These are phyloP conservation scores for Melanogrammus aeglefinus DNA, from an alignment of 2,797 vertebrate genomes.

Conservation along the genomic window DNA sequence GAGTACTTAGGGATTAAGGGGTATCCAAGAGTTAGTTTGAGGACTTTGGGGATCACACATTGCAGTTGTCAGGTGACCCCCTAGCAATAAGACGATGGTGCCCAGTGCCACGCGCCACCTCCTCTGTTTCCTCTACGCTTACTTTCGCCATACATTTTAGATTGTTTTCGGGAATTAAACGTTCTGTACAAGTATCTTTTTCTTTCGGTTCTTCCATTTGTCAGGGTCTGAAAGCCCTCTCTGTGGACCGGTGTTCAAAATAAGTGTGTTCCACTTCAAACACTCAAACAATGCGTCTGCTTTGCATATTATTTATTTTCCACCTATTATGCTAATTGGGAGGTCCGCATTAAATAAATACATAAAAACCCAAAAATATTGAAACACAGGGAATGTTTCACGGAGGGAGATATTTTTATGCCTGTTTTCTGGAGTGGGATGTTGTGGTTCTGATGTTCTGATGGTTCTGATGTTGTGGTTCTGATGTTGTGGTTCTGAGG, in stretches of 20 bases:
- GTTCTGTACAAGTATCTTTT: not conserved
- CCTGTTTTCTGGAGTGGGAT: not conserved
- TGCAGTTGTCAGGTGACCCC: not conserved
- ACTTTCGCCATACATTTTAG: no score
- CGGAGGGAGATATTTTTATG: not conserved
- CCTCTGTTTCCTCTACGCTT: not conserved
- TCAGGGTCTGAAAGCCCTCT: not conserved
- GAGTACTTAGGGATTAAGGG: not conserved
- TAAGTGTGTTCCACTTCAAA: not conserved
- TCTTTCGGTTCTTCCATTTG: not conserved
- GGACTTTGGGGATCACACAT: not conserved
- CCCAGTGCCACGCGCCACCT: not conserved
- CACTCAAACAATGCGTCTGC: not conserved
- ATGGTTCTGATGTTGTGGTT: constrained; percentile 19
- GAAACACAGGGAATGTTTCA: not conserved
- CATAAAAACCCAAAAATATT: not conserved
- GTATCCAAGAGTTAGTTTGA: not conserved
- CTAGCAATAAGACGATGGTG: not conserved
- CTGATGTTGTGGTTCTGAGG: no score
- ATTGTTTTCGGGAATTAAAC: no score
- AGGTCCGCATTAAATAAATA: not conserved
- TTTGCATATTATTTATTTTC: not conserved
- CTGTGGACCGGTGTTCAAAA: no score
- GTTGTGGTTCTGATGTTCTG: not conserved
- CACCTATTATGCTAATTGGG: not conserved